A percentile compares a stretch with the other conserved stretches of the same genome.
phyloP scores from a whole-genome alignment of 2,797 vertebrate genomes.

The Lepilemur septentrionalis region DNA sequence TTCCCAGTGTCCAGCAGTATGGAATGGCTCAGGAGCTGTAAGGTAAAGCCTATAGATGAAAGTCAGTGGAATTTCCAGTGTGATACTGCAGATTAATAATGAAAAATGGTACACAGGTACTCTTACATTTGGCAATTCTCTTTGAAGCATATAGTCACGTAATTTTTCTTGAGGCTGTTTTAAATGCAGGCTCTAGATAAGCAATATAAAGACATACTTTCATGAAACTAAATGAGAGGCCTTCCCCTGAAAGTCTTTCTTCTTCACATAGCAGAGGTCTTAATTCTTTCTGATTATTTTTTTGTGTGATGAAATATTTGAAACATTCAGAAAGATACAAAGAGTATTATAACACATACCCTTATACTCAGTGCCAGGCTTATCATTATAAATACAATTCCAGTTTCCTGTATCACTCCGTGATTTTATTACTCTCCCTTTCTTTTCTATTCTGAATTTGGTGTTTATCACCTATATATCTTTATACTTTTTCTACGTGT shows the following conservation, averaged over 20 bases:
- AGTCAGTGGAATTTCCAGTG: neutral
- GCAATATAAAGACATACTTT: neutral
- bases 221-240: neutral
- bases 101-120: neutral
- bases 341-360: neutral
- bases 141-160: neutral
- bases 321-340: neutral
- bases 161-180: conserved; percentile 3
- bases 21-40: conserved; percentile 96
- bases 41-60: conserved; percentile 85
- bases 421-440: neutral
- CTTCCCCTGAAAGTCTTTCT: neutral
- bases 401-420: neutral
- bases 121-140: neutral
- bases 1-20: conserved; percentile 93
- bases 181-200: neutral
- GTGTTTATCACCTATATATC: neutral
- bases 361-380: neutral
- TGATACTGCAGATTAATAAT: neutral
- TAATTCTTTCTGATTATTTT: neutral
- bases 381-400: neutral
- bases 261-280: neutral
- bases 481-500: neutral
- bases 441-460: neutral
- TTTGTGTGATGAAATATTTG: conserved; percentile 16